A percentile compares a stretch with the other conserved stretches of the same genome.
Conservation (phyloP, 64 coral and sea anemone species). For the Stichodactyla helianthus region DNA sequence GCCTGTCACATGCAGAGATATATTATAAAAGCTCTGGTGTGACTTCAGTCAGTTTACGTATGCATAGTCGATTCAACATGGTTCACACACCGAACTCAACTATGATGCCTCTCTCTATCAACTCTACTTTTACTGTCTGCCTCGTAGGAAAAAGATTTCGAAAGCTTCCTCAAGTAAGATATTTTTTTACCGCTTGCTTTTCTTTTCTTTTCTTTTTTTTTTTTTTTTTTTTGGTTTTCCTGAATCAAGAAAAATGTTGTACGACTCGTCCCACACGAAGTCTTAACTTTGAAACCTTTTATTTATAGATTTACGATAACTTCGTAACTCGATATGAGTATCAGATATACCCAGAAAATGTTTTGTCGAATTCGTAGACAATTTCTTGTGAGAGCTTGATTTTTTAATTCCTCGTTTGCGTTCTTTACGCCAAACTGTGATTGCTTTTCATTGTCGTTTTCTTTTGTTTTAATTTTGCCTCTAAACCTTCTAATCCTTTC, state of each 20-base stretch:
- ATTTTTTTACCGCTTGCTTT: neutral
- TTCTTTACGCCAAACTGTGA: neutral
- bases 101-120: conserved; percentile 5
- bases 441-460: neutral
- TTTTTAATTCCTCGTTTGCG: neutral
- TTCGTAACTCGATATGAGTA: neutral
- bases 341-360: neutral
- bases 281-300: neutral
- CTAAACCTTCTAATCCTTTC: conserved; percentile 3
- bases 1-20: neutral
- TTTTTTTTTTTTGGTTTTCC: neutral
- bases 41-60: neutral
- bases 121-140: conserved; percentile 33
- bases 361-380: neutral
- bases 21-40: neutral
- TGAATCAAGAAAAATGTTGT: neutral
- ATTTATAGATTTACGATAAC: neutral
- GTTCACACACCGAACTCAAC: neutral
- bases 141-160: conserved; percentile 43
- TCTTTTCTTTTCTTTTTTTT: neutral
- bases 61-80: neutral
- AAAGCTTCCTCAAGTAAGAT: conserved; percentile 18
- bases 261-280: neutral
- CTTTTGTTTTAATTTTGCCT: neutral
- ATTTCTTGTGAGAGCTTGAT: neutral